These are phyloP conservation scores for Nemotelus nigrinus DNA, from an alignment of 2,888 invertebrate genomes.

Conservation along the genomic window DNA sequence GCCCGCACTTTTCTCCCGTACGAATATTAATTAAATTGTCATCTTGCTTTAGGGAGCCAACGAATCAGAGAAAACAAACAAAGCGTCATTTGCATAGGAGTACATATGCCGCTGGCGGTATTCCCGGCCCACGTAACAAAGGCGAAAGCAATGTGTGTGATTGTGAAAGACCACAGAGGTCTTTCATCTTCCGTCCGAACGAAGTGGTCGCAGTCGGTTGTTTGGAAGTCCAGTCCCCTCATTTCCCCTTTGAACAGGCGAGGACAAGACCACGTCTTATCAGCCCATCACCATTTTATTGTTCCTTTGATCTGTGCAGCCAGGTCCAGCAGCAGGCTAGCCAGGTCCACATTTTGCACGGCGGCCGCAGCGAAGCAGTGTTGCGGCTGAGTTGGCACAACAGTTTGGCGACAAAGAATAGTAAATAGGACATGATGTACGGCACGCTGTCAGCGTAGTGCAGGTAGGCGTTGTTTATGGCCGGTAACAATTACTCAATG, in stretches of 20 bases:
- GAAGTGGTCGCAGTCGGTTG: too few species aligned
- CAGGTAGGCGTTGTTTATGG: constrained; percentile 42
- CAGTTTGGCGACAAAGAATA: background rate
- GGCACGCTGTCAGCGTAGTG: constrained; percentile 14
- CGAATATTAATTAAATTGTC: background rate
- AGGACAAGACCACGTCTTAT: background rate
- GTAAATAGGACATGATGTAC: constrained; percentile 38
- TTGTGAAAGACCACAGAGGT: too few species aligned
- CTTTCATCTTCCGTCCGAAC: too few species aligned
- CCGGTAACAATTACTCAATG: constrained; percentile 43
- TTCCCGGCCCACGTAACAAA: constrained; percentile 8
- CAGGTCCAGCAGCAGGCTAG: background rate
- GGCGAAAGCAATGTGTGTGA: background rate
- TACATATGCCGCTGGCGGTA: background rate
- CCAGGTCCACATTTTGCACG: background rate
- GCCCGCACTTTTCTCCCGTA: background rate
- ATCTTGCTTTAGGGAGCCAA: background rate
- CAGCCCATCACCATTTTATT: constrained; percentile 7
- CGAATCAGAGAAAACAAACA: background rate
- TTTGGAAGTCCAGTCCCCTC: too few species aligned
- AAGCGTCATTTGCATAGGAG: background rate
- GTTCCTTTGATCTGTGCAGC: constrained; percentile 9
- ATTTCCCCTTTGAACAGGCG: too few species aligned
- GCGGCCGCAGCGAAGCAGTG: background rate
- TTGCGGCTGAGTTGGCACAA: background rate